Conservation (phyloP, 1,140 invertebrate genomes). For the Elysia chlorotica region DNA sequence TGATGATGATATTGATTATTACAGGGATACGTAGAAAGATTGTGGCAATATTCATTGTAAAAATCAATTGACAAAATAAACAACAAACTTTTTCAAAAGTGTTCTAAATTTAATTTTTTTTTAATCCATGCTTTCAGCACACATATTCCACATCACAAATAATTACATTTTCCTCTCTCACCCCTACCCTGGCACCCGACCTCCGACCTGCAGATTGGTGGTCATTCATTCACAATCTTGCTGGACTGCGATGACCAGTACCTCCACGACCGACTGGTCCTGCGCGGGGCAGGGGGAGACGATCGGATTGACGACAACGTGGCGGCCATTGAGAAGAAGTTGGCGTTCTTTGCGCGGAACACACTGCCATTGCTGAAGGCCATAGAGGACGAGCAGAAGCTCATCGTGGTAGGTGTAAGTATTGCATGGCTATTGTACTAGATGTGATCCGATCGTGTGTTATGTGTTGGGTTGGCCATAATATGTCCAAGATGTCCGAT, state of each 20-base stretch:
- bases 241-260: constrained; percentile 55
- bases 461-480: too few relatives aligned
- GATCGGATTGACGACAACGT: constrained; percentile 51
- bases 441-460: too few relatives aligned
- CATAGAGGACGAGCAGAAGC: constrained; percentile 48
- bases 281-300: constrained; percentile 32
- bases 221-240: constrained; percentile 43
- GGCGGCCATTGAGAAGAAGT: constrained; percentile 42
- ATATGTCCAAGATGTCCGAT: too few relatives aligned
- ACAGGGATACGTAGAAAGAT: too few relatives aligned
- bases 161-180: neutral
- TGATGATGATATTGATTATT: too few relatives aligned
- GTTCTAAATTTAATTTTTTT: neutral
- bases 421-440: too few relatives aligned
- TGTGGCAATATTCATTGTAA: too few relatives aligned
- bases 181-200: too few relatives aligned
- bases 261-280: constrained; percentile 42
- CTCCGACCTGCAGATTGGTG: constrained; percentile 43
- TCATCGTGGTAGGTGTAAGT: constrained; percentile 48
- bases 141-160: neutral
- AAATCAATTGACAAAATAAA: too few relatives aligned
- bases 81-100: neutral
- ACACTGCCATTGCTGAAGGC: constrained; percentile 51
- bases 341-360: constrained; percentile 50
- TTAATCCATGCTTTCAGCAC: neutral